Evolutionary conservation across 35 echinoderm and acorn worm species (phyloP).

Genomic region (Lytechinus variegatus): DNA sequence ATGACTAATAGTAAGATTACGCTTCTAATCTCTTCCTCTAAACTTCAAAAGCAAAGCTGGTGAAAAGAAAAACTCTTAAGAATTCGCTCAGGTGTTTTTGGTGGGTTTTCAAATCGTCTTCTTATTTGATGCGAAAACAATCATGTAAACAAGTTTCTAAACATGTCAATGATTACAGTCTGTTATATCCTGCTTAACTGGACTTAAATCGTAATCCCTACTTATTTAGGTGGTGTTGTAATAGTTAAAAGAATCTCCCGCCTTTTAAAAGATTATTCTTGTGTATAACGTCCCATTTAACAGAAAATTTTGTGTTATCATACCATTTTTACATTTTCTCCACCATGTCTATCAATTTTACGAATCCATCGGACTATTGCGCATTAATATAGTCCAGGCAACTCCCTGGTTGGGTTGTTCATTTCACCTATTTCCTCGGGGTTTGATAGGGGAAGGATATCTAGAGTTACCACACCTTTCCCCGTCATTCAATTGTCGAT

Average conservation of each 20-base stretch:
- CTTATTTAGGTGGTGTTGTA: background rate
- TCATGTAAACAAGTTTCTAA: conserved; percentile 19
- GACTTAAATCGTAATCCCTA: background rate
- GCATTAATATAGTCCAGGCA: no score
- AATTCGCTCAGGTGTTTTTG: background rate
- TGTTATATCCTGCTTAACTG: background rate
- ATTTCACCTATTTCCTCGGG: background rate
- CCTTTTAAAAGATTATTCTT: no score
- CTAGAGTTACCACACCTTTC: background rate
- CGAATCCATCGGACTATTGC: no score
- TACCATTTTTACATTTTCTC: no score
- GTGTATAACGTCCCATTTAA: no score
- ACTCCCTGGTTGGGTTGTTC: no score
- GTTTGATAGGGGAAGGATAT: background rate
- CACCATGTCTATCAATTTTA: no score
- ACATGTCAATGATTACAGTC: background rate
- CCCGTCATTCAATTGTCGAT: background rate
- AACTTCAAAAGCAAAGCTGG: background rate
- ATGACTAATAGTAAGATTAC: background rate
- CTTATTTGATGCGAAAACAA: conserved; percentile 30
- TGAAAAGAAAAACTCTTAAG: background rate
- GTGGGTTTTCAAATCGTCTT: background rate
- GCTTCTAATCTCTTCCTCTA: background rate
- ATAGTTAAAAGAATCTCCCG: background rate
- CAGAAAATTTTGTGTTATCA: no score